A percentile compares a stretch with the other conserved stretches of the same genome.
These are phyloP conservation scores for Dipus sagitta DNA, from an alignment of 2,797 vertebrate genomes.

Conservation along the genomic window DNA sequence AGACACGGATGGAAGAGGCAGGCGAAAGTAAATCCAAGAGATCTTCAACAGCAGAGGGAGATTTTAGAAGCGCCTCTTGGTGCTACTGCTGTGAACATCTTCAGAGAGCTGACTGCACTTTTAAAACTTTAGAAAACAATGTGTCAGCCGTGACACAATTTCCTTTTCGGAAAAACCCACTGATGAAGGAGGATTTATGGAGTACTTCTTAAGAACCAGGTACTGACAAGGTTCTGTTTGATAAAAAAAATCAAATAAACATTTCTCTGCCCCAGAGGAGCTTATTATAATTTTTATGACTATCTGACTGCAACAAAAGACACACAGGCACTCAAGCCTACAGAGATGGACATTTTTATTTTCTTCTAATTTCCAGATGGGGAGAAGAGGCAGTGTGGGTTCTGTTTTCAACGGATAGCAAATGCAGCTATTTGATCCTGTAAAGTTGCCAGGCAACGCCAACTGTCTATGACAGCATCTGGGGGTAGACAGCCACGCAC, in stretches of 20 bases:
- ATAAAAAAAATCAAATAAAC: conserved; percentile 57
- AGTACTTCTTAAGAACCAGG: neutral
- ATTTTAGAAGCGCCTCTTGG: neutral
- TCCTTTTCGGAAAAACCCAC: neutral
- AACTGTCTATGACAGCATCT: conserved; percentile 68
- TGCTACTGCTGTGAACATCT: neutral
- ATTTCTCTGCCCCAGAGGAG: conserved; percentile 17
- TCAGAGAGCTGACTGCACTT: neutral
- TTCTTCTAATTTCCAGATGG: conserved; percentile 45
- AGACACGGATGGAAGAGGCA: neutral
- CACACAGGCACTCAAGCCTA: conserved; percentile 1
- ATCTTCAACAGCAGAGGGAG: neutral
- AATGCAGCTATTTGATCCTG: conserved; percentile 67
- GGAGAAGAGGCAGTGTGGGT: conserved; percentile 29
- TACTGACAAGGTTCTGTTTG: neutral
- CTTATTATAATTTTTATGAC: conserved; percentile 64
- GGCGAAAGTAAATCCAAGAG: neutral
- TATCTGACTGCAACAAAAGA: conserved; percentile 52
- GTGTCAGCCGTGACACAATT: neutral
- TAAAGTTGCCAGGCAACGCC: conserved; percentile 72
- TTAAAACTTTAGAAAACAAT: conserved; percentile 40
- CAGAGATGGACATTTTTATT: conserved; percentile 36
- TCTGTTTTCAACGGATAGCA: conserved; percentile 59
- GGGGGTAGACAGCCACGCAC: conserved; percentile 64
- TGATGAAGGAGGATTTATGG: conserved; percentile 58